Evolutionary conservation across 2,888 invertebrate genomes (phyloP).

Genomic region (Branchellion lobata): DNA sequence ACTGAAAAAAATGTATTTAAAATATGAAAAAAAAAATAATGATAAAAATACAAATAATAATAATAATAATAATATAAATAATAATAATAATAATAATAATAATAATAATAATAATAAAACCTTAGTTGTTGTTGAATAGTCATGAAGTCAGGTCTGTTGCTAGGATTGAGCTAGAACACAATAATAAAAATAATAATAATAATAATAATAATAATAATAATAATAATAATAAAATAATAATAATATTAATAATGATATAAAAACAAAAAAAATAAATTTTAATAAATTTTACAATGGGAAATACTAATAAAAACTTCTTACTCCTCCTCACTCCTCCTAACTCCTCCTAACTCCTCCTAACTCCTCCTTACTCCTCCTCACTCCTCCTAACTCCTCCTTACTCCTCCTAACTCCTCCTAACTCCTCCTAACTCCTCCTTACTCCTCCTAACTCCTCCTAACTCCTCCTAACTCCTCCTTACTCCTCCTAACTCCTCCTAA

Average conservation of each 20-base stretch:
- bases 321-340: too few species aligned
- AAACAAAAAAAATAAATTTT: too few species aligned
- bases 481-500: too few species aligned
- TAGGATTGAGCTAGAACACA: neutral
- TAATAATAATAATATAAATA: neutral
- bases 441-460: too few species aligned
- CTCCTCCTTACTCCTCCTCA: too few species aligned
- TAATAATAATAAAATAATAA: neutral
- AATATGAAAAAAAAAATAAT: neutral
- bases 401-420: too few species aligned
- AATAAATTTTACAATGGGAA: too few species aligned
- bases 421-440: too few species aligned
- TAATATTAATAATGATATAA: neutral
- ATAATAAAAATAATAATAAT: neutral
- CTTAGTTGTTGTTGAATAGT: neutral
- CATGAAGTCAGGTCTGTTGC: neutral
- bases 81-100: slow-evolving; percentile 1
- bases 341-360: too few species aligned
- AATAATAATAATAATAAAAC: neutral
- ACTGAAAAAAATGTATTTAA: neutral
- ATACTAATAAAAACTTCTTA: too few species aligned
- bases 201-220: neutral
- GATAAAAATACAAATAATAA: slow-evolving; percentile 7
- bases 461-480: too few species aligned
- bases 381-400: too few species aligned